Conservation (phyloP, 2,888 invertebrate species). For the Helleia helle region DNA sequence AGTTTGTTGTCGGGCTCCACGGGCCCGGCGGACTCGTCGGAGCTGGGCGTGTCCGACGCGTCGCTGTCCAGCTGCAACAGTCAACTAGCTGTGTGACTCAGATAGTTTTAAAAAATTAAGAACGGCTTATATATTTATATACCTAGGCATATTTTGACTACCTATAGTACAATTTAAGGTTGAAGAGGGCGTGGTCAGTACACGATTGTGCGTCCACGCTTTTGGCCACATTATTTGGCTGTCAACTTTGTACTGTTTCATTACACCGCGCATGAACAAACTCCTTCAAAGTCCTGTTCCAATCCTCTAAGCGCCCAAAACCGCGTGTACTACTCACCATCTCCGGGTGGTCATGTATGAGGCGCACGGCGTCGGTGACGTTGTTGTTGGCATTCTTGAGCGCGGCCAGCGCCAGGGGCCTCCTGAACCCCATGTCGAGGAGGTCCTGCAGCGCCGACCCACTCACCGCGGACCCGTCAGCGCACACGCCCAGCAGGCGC, state of each 20-base stretch:
- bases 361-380: constrained; percentile 77
- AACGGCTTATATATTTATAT: no score
- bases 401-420: constrained; percentile 73
- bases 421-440: constrained; percentile 80
- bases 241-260: no score
- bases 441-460: constrained; percentile 65
- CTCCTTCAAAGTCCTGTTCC: no score
- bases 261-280: no score
- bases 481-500: constrained; percentile 72
- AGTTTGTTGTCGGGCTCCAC: constrained; percentile 41
- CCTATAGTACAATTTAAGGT: no score
- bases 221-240: no score
- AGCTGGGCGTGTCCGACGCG: constrained; percentile 31
- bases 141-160: no score
- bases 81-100: no score
- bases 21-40: constrained; percentile 35
- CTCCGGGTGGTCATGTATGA: constrained; percentile 77
- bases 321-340: constrained; percentile 32
- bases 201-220: no score
- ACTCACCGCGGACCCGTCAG: constrained; percentile 72
- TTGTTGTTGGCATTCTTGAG: constrained; percentile 79
- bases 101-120: no score
- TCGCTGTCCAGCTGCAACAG: constrained; percentile 15
- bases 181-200: no score
- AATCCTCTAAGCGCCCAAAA: no score